phyloP scores from a whole-genome alignment of 2,797 vertebrate species.

The Melopsittacus undulatus region DNA sequence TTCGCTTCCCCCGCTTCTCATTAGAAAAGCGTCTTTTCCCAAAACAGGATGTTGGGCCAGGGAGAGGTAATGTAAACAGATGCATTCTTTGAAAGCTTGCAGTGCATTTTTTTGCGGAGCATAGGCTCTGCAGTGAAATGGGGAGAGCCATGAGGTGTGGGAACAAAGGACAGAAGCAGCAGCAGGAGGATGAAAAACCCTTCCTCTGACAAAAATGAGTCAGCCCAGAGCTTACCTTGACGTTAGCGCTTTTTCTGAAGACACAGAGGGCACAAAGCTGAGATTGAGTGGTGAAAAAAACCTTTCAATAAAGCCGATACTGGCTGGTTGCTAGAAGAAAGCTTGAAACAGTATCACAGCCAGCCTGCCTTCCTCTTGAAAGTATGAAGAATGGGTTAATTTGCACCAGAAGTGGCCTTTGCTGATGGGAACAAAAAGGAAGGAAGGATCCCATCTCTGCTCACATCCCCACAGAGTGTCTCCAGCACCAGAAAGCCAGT shows the following conservation, averaged over 20 bases:
- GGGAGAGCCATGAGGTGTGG: neutral
- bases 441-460: neutral
- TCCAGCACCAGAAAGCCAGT: neutral
- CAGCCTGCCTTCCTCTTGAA: neutral
- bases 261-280: neutral
- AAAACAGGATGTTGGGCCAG: slow-evolving; percentile 37
- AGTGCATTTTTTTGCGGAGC: neutral
- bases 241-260: neutral
- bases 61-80: slow-evolving; percentile 49
- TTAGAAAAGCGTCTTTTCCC: neutral
- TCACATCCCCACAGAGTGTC: neutral
- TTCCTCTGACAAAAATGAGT: neutral
- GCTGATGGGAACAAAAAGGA: neutral
- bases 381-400: neutral
- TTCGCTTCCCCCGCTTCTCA: neutral
- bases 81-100: slow-evolving; percentile 20
- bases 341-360: neutral
- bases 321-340: neutral
- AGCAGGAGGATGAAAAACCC: neutral
- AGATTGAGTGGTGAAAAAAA: neutral
- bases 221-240: neutral
- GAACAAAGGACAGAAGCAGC: neutral
- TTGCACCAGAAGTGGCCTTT: neutral
- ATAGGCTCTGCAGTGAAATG: neutral
- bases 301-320: neutral